phyloP scores from a whole-genome alignment of 2,113 vertebrate species.

The Scytalopus superciliaris region DNA sequence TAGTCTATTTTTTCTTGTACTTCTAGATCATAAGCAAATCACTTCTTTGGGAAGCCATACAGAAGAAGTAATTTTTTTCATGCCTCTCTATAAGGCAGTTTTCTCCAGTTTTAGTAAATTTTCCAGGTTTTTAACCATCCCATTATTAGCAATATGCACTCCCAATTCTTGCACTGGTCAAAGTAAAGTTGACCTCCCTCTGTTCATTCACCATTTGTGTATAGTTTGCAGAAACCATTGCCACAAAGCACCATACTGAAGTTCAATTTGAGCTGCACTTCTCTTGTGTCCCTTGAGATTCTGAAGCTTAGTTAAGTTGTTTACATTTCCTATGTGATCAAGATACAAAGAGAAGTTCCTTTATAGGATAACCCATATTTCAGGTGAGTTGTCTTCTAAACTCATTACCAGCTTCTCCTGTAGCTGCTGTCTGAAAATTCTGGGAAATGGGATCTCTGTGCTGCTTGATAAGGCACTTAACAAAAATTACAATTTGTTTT shows the following conservation, averaged over 20 bases:
- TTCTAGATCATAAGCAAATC: background rate
- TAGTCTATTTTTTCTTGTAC: background rate
- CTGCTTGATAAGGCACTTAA: background rate
- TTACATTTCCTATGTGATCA: background rate
- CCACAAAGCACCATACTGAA: background rate
- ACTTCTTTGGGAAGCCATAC: background rate
- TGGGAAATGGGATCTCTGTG: background rate
- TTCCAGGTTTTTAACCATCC: background rate
- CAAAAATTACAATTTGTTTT: background rate
- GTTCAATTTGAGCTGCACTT: background rate
- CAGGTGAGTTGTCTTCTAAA: background rate
- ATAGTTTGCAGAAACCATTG: background rate
- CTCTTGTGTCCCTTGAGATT: background rate
- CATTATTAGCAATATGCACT: background rate
- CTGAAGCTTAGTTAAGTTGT: background rate
- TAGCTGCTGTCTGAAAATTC: background rate
- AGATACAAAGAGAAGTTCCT: background rate
- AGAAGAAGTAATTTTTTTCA: background rate
- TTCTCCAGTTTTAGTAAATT: background rate
- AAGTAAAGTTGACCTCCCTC: background rate
- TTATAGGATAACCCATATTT: background rate
- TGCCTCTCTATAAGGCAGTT: background rate
- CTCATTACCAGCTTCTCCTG: background rate
- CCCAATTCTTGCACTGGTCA: background rate
- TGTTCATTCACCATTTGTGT: background rate